Base-by-base conservation (phyloP, 2,888 invertebrate species). In the Dicycla oo region DNA sequence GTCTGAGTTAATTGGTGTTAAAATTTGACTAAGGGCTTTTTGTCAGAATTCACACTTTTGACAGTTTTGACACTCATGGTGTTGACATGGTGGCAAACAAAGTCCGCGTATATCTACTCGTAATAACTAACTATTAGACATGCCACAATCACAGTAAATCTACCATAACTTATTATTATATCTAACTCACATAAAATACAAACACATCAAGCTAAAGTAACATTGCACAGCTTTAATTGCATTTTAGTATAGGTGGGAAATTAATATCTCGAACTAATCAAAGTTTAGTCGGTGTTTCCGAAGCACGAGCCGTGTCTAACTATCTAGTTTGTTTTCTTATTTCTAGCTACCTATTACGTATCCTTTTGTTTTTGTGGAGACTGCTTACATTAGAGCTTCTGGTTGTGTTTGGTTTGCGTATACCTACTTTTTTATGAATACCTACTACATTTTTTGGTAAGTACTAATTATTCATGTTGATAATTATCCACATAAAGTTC, bases 231-330 rank as follows among this genome's bases (percentile, higher is more conserved):
- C 80, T 88, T 85, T 90, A 88, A 91, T 91, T 91, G 89, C 89
- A 90, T 91, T 90, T 84, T 86, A 91, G 89, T 89, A 89, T 87
- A 88, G 88, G 88, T 86, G 87, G 89, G 88, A 91, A 91, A 92
- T 93, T 91, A 92, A 93, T 92, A 92, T 90, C 91, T 87, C 87
- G 87, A 92, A 93, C 92, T 93, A 93, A 93, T 92, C 92, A 92
- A 93, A 93, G 92, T 93, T 82, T 92, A 88, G 90, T 89, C 87
- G 83, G 89, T 88, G 89, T 90, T 88, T 87, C 76, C 74, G 81
- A 81, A 84, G 81, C 82, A 83, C 78, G 78, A 75, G 68, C 76
- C 72, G 73, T 68, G 68, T 78, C 75, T 77, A 78, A 78, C 73
- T 76, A 73, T 79, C 60, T 63, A 64, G 74, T 79, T 79, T 81